These are phyloP conservation scores for Desmodus rotundus DNA, from an alignment of 2,113 vertebrate species.

Conservation along the genomic window DNA sequence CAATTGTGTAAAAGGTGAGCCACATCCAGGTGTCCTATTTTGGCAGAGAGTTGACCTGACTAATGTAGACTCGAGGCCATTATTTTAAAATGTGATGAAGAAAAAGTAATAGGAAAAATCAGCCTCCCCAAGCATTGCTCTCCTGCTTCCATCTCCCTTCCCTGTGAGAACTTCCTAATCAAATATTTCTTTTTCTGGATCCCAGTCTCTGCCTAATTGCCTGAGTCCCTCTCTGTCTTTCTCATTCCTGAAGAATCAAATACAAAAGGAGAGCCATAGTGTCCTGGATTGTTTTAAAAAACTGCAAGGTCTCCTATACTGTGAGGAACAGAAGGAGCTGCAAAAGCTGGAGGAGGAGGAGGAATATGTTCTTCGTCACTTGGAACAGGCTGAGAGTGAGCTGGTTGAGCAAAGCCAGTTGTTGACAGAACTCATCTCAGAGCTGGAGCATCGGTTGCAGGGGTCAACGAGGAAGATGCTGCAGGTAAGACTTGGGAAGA, in stretches of 20 bases:
- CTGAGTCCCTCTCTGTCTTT: not conserved
- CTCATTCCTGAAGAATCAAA: not conserved
- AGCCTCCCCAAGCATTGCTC: too few species aligned
- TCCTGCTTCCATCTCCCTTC: too few species aligned
- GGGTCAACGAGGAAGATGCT: not conserved
- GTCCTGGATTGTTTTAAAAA: not conserved
- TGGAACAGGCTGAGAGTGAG: not conserved
- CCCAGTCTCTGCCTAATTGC: too few species aligned
- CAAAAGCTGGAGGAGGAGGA: not conserved
- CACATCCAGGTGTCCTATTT: too few species aligned
- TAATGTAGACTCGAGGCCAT: too few species aligned
- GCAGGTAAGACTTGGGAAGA: not conserved
- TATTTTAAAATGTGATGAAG: too few species aligned
- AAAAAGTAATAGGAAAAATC: too few species aligned
- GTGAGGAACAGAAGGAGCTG: not conserved
- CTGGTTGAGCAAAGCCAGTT: not conserved
- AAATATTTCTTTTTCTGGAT: too few species aligned
- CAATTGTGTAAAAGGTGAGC: too few species aligned
- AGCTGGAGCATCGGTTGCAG: not conserved
- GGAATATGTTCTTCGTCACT: fast-evolving
- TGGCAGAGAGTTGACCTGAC: too few species aligned
- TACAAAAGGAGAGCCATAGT: not conserved
- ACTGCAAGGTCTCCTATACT: not conserved
- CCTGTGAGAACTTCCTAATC: too few species aligned
- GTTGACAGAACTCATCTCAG: not conserved